Evolutionary conservation across 2,797 vertebrate genomes (phyloP).

Genomic region (Cyclura pinguis): DNA sequence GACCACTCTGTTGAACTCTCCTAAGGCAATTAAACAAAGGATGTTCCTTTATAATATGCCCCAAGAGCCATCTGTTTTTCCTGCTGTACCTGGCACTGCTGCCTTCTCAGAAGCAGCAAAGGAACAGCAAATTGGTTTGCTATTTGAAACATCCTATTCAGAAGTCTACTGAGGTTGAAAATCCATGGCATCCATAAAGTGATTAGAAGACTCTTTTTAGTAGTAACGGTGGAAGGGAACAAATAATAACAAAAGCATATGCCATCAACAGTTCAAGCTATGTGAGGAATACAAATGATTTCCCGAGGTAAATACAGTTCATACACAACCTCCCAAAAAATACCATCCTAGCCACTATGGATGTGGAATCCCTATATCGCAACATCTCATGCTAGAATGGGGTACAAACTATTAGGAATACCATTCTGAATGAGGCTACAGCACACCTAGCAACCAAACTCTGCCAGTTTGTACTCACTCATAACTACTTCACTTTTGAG

Average conservation of each 20-base stretch:
- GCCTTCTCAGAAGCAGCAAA: not conserved
- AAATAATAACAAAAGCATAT: not conserved
- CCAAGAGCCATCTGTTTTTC: not conserved
- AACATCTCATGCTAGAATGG: too few relatives aligned
- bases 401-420: too few relatives aligned
- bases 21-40: not conserved
- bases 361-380: too few relatives aligned
- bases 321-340: too few relatives aligned
- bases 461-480: too few relatives aligned
- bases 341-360: too few relatives aligned
- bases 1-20: not conserved
- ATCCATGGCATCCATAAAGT: not conserved
- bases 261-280: too few relatives aligned
- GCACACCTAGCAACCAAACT: too few relatives aligned
- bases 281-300: too few relatives aligned
- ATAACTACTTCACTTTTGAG: too few relatives aligned
- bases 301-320: too few relatives aligned
- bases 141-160: not conserved
- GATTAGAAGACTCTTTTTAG: not conserved
- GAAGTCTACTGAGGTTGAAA: not conserved
- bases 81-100: not conserved
- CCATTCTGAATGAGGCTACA: too few relatives aligned
- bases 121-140: not conserved
- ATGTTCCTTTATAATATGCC: conserved; percentile 11
- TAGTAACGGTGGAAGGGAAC: not conserved